These are phyloP conservation scores for Varanus komodoensis DNA, from an alignment of 2,113 vertebrate genomes.

Conservation along the genomic window DNA sequence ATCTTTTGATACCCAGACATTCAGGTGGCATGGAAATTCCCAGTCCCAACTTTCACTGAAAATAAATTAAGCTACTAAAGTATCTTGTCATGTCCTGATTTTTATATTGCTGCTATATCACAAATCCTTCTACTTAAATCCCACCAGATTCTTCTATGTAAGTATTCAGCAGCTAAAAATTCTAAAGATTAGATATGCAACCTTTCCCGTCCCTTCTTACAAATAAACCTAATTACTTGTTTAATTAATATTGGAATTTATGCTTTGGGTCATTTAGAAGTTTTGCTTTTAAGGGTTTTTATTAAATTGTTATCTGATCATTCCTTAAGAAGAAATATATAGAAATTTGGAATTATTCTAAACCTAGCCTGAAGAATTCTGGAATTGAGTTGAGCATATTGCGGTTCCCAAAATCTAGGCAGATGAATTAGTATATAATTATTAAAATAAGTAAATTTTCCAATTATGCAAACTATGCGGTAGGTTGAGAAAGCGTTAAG, in stretches of 20 bases:
- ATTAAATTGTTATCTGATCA: slow-evolving; percentile 34
- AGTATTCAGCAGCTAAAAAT: slow-evolving; percentile 71
- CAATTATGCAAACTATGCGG: neutral
- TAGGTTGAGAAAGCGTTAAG: neutral
- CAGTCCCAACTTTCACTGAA: slow-evolving; percentile 53
- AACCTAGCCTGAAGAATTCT: neutral
- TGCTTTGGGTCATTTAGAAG: neutral
- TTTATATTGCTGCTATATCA: slow-evolving; percentile 72
- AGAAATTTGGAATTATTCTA: neutral
- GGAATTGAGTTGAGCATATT: neutral
- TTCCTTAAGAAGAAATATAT: slow-evolving; percentile 46
- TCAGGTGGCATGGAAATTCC: neutral
- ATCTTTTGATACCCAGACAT: neutral
- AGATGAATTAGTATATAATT: neutral
- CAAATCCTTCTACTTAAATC: slow-evolving; percentile 70
- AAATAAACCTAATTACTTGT: neutral
- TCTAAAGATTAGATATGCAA: slow-evolving; percentile 51
- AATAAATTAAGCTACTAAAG: slow-evolving; percentile 52
- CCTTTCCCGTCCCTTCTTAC: slow-evolving; percentile 37
- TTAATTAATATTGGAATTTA: neutral
- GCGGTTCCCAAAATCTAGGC: neutral
- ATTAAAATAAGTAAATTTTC: neutral
- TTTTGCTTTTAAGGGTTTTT: neutral
- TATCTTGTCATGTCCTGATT: slow-evolving; percentile 62
- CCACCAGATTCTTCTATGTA: slow-evolving; percentile 67